Evolutionary conservation across 1,140 invertebrate species (phyloP).

Genomic region (Reticulitermes speratus): DNA sequence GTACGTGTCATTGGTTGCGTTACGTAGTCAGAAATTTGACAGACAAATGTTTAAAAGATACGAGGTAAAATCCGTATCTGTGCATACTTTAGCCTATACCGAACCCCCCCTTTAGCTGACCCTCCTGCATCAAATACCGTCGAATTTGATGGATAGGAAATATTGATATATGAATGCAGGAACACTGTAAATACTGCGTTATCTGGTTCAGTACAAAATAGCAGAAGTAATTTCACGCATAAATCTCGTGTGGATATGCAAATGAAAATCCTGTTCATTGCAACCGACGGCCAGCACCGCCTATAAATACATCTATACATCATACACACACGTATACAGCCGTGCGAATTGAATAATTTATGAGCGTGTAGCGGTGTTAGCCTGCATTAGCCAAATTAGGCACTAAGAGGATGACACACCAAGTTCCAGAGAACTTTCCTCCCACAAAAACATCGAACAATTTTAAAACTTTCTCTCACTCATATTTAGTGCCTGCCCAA

Average conservation of each 20-base stretch:
- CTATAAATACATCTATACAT: neutral
- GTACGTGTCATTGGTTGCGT: no score
- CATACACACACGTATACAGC: neutral
- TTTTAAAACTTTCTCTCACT: no score
- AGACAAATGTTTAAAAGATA: neutral
- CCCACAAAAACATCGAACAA: no score
- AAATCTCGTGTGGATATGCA: conserved; percentile 7
- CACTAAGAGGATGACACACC: no score
- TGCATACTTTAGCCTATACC: no score
- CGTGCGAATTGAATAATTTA: neutral
- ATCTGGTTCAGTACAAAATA: neutral
- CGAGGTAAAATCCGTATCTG: neutral
- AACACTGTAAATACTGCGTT: neutral
- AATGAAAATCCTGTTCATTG: neutral
- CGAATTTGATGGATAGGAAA: conserved; percentile 16
- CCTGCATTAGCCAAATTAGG: no score
- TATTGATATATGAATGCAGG: neutral
- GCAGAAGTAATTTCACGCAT: neutral
- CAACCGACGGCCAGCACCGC: neutral
- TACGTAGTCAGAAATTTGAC: no score
- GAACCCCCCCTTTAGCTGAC: no score
- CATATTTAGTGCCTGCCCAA: no score
- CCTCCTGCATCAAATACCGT: neutral
- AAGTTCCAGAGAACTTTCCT: no score
- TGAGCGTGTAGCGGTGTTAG: neutral